Base-by-base conservation (phyloP, 1,140 invertebrate genomes). In the Drosophila rufa region DNA sequence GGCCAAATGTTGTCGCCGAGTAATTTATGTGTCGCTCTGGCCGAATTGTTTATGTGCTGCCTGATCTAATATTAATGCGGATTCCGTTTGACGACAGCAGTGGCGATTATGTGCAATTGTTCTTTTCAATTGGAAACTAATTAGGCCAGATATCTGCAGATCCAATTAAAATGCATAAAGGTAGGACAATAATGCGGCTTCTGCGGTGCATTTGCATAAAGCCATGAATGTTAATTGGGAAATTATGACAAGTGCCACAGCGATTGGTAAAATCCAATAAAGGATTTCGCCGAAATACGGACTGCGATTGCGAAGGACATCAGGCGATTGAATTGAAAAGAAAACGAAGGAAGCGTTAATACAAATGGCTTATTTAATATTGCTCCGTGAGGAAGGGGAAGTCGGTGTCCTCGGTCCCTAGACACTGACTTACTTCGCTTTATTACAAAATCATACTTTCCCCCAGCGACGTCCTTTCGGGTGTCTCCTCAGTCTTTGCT, bases 361-460 rank as follows among this genome's bases (percentile, higher is more conserved):
- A 50, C 38, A 59, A 77, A 77, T 77, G 64, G 64, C 74, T 77
- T 77, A 53, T 67, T 75, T 46, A 51, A 76, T 77, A 55, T 55
- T n/a, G 42, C 48, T 33, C 14, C 15, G 27, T 17, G 38, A 11
- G 47, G 17, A 42, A 30, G 65, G n/a, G 30, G 51, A 43, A 59
- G n/a, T 19, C 11, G 33, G 15, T 17, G 19, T 36, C 22, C 15
- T 1, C 43, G 17, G 17, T 42, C 47, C 60, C 33, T 17, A 14
- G 60, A 12, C 14, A 22, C 50, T 17, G 48, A 42, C 64, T 77
- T 77, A 61, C 75, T 77, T 77, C 40, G 56, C 64, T 60, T 77
- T 77, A 77, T 77, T 77, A 66, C 75, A 68, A 77, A 77, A 77
- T 77, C 62, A 60, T 73, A 59, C 42, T 50, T 27, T 60, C 40